These are phyloP conservation scores for Penaeus monodon DNA, from an alignment of 2,888 invertebrate genomes.

Conservation along the genomic window DNA sequence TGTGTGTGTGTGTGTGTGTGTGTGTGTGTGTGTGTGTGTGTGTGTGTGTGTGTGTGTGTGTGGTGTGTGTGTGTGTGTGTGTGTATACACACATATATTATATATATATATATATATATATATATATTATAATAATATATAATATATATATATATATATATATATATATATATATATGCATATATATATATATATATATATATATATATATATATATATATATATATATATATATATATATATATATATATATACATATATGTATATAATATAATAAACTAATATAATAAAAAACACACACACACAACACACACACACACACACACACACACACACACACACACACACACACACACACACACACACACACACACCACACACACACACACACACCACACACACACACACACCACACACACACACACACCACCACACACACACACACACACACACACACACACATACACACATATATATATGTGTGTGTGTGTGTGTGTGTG, in stretches of 20 bases:
- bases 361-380: background rate
- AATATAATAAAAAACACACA: no score
- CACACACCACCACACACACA: no score
- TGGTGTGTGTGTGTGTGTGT: no score
- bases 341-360: background rate
- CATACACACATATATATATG: background rate
- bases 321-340: background rate
- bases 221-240: background rate
- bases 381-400: background rate
- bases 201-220: background rate
- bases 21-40: no score
- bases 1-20: no score
- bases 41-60: no score
- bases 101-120: no score
- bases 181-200: background rate
- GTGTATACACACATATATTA: no score
- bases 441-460: background rate
- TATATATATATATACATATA: background rate
- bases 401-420: background rate
- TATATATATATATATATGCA: background rate
- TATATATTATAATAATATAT: no score
- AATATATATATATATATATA: no score
- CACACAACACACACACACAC: background rate
- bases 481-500: background rate
- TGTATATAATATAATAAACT: no score